Conservation (phyloP, 2,113 vertebrate genomes). For the Ptychochromis oligacanthus region DNA sequence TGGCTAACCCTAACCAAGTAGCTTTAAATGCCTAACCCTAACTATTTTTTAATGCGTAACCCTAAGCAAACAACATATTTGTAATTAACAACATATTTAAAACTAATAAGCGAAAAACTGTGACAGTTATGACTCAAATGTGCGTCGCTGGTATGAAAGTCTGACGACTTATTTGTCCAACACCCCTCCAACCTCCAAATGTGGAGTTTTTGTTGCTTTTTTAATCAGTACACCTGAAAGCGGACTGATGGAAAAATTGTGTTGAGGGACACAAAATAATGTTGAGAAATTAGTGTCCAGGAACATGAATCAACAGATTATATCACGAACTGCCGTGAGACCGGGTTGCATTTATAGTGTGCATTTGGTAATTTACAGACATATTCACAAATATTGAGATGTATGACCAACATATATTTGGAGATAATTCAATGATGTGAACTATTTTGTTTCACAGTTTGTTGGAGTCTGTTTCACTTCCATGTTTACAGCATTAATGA, state of each 20-base stretch:
- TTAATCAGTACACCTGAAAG: neutral
- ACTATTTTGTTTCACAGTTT: too few species aligned
- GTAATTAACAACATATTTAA: too few species aligned
- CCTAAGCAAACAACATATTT: too few species aligned
- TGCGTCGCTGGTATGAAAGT: neutral
- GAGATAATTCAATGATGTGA: too few species aligned
- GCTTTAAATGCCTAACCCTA: too few species aligned
- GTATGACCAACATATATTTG: too few species aligned
- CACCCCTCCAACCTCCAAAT: neutral
- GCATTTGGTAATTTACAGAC: too few species aligned
- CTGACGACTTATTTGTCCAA: neutral
- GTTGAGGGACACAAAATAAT: neutral
- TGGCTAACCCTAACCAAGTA: neutral
- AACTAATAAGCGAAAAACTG: too few species aligned
- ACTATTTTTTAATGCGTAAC: too few species aligned
- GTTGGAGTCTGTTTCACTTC: too few species aligned
- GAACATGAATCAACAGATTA: neutral
- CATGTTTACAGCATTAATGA: too few species aligned
- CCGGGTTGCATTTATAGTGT: neutral
- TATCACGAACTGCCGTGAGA: neutral
- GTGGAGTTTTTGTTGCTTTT: neutral
- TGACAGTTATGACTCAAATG: neutral
- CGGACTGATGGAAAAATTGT: rapidly evolving
- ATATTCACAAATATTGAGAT: too few species aligned
- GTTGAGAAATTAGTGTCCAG: neutral